Conservation (phyloP, 2,797 vertebrate genomes). For the Cebuella pygmaea region DNA sequence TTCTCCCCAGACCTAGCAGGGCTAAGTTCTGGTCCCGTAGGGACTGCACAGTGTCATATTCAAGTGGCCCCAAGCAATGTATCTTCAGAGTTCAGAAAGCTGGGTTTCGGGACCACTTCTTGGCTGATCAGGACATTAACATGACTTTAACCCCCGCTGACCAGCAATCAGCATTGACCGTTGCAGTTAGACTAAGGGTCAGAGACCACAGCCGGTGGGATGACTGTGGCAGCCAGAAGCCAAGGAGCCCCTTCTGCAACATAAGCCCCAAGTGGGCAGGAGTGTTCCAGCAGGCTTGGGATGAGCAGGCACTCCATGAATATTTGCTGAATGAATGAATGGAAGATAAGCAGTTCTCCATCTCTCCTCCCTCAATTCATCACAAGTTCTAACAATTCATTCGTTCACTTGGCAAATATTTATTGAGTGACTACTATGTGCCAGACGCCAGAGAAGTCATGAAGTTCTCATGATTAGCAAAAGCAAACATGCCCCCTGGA, state of each 20-base stretch:
- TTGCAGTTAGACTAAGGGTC: background rate
- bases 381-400: background rate
- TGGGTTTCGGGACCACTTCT: background rate
- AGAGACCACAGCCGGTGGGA: background rate
- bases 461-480: background rate
- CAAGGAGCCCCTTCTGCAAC: background rate
- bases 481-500: too few species aligned
- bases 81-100: background rate
- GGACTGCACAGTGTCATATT: too few species aligned
- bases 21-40: background rate
- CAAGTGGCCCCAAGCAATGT: background rate
- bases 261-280: rapidly evolving
- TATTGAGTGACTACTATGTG: background rate
- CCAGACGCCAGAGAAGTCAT: too few species aligned
- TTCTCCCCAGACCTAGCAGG: too few species aligned
- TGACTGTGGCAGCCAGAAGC: background rate
- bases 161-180: background rate
- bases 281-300: rapidly evolving
- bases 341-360: too few species aligned
- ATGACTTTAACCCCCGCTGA: background rate
- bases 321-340: too few species aligned
- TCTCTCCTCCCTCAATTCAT: background rate
- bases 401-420: background rate
- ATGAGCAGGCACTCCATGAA: too few species aligned
- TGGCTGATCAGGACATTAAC: background rate